Evolutionary conservation across 1,140 invertebrate species (phyloP), one percentile per base, ranked within the genome.

Genomic region (Pachypsylla venusta): DNA sequence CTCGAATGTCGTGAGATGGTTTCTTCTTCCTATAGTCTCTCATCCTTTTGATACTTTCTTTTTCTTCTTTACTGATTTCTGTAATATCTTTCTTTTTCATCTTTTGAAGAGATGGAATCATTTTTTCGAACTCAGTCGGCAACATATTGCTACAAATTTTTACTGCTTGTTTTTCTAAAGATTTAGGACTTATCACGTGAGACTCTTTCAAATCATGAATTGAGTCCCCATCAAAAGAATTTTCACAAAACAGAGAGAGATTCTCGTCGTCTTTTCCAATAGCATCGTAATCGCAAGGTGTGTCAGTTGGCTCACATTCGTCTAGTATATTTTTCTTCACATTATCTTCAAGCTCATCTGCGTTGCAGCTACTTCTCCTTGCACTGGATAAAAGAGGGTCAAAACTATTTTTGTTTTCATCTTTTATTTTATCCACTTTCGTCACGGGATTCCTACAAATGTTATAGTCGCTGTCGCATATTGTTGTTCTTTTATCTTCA

Each of bases 211-310:
- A 48, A 22, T 48, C 42, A 48, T 48, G 16, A 7, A 48, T 48
- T 35, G 30, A 7, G 22, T 48, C 42, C 5, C 42, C 42, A 19
- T 48, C 42, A 48, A 48, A 48, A 4, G 42, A 48, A 22, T n/a
- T 48, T 48, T 48, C 42, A 48, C 42, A 48, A 19, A 48, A 19
- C n/a, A 48, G 22, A 48, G 42, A 48, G 16, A 48, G 22, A 48
- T 48, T 48, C n/a, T 48, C 42, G 22, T 48, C 42, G 22, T 48
- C 42, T 48, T 48, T 48, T 48, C 42, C 42, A 48, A 48, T 48
- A 5, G 16, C 42, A 48, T 48, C 42, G n/a, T 48, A 48, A n/a
- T 48, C 16, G 22, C 42, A n/a, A n/a, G 42, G 42, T 7, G 7
- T 35, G 7, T 35, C 30, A 35, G 7, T n/a, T n/a, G 42, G 16